phyloP scores from a whole-genome alignment of 2,797 vertebrate species.

The Rhyacichthys aspro region DNA sequence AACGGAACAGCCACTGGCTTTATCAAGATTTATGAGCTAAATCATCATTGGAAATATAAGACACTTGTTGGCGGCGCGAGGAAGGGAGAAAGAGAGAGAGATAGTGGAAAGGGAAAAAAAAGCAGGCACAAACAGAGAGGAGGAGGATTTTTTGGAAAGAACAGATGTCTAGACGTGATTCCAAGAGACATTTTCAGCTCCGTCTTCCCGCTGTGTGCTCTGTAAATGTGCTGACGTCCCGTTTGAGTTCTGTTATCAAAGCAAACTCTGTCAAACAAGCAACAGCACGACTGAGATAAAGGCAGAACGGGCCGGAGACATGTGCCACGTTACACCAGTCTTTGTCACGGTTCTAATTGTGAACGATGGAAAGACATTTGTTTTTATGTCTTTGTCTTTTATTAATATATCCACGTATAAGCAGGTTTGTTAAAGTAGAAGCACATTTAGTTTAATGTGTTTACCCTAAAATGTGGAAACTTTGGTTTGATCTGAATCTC shows the following conservation, averaged over 20 bases:
- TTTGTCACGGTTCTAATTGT: conserved; percentile 3
- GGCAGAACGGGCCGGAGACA: conserved; percentile 28
- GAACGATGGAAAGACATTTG: too few species aligned
- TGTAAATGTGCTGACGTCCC: conserved; percentile 45
- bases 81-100: conserved; percentile 5
- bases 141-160: conserved; percentile 28
- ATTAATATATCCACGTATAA: too few species aligned
- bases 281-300: conserved; percentile 39
- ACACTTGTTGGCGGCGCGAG: conserved; percentile 66
- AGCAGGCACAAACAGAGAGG: conserved; percentile 28
- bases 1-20: conserved; percentile 75
- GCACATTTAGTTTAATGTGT: too few species aligned
- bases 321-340: conserved; percentile 19
- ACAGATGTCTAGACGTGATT: conserved; percentile 54
- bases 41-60: conserved; percentile 79
- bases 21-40: conserved; percentile 80
- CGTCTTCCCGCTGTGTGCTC: conserved; percentile 38
- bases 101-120: conserved; percentile 18
- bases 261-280: conserved; percentile 47
- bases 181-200: conserved; percentile 22
- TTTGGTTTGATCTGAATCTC: too few species aligned
- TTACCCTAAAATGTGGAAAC: too few species aligned
- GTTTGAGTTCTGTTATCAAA: conserved; percentile 55
- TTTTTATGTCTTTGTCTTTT: too few species aligned
- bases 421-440: too few species aligned